These are phyloP conservation scores for Enteromius anoplus DNA, from an alignment of 2,797 vertebrate genomes.

Conservation along the genomic window DNA sequence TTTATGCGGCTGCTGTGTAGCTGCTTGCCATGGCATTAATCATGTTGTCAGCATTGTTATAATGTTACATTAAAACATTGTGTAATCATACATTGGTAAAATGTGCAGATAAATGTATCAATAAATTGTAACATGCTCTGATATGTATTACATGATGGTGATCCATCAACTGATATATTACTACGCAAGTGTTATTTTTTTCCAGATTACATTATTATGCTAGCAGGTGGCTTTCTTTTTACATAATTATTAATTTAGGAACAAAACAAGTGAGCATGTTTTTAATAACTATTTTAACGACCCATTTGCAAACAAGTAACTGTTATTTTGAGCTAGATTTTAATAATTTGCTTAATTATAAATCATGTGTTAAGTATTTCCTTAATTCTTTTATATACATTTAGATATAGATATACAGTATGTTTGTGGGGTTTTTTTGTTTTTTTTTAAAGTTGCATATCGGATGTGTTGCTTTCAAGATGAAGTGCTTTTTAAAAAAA, in stretches of 20 bases:
- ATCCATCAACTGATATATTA: neutral
- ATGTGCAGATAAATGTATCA: neutral
- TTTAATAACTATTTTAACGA: neutral
- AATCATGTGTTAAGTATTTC: too few species aligned
- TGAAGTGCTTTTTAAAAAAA: neutral
- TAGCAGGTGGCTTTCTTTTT: neutral
- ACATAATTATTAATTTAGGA: too few species aligned
- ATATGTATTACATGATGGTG: neutral
- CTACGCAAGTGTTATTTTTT: neutral
- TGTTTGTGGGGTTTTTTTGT: too few species aligned
- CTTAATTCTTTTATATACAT: too few species aligned
- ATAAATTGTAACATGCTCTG: neutral
- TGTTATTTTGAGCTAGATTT: neutral
- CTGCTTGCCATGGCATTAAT: constrained; percentile 12
- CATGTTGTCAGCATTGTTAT: constrained; percentile 16
- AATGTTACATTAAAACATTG: neutral
- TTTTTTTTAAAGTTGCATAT: neutral
- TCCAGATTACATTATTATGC: neutral
- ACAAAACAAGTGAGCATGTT: neutral
- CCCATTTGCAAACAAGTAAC: neutral
- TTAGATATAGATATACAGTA: too few species aligned
- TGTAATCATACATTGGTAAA: constrained; percentile 5
- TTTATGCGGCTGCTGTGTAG: constrained; percentile 17
- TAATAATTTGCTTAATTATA: neutral
- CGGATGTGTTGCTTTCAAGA: neutral